These are phyloP conservation scores for Oncopodura yosiiana DNA, from an alignment of 1,140 invertebrate genomes.

Conservation along the genomic window DNA sequence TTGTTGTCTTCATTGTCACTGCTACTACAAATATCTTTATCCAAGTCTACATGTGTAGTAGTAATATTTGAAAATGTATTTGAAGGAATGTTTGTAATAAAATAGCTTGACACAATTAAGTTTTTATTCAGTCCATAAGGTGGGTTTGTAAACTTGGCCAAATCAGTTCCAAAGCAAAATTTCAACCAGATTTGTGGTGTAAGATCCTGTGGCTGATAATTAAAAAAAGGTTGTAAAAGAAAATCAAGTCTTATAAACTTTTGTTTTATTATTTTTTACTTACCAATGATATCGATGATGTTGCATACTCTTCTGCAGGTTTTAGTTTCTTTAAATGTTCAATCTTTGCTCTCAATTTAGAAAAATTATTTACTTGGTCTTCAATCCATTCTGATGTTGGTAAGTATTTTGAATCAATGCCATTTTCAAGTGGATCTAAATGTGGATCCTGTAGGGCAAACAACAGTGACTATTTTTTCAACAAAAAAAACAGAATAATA, in stretches of 20 bases:
- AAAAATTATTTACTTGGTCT: constrained; percentile 1
- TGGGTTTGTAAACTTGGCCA: neutral
- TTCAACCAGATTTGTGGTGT: constrained; percentile 10
- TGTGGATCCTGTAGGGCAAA: no score
- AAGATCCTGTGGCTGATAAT: constrained; percentile 9
- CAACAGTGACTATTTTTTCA: no score
- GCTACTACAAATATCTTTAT: no score
- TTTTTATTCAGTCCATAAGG: neutral
- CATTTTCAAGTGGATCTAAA: no score
- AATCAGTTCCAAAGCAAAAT: constrained; percentile 20
- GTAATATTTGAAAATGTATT: no score
- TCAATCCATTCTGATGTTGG: constrained; percentile 6
- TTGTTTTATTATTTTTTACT: neutral
- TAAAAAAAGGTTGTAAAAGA: neutral
- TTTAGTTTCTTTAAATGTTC: neutral
- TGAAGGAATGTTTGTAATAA: no score
- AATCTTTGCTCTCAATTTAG: neutral
- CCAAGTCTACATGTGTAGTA: no score
- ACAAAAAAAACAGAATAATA: neutral
- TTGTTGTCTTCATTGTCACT: no score
- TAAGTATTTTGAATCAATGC: neutral
- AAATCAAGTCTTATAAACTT: neutral
- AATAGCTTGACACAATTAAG: no score
- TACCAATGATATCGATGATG: neutral
- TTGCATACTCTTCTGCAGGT: neutral